Evolutionary conservation across 2,797 vertebrate genomes (phyloP).

Genomic region (Mastacembelus armatus): DNA sequence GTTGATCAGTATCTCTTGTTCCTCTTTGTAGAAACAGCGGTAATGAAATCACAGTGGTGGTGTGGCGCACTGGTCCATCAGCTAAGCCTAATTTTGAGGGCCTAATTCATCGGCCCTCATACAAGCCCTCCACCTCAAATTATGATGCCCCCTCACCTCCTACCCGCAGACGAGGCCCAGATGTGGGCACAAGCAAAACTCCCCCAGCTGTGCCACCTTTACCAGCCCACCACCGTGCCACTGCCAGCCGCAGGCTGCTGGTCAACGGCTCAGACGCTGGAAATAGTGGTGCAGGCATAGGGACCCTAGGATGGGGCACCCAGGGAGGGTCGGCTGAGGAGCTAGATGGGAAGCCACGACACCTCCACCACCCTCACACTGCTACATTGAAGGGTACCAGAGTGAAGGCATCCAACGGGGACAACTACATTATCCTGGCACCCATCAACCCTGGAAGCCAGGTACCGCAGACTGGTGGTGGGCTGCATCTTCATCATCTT

Average conservation of each 20-base stretch:
- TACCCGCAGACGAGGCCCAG: constrained; percentile 78
- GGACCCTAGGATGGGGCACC: constrained; percentile 70
- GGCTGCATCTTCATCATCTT: constrained; percentile 81
- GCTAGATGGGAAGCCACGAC: constrained; percentile 69
- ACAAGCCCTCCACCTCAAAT: constrained; percentile 84
- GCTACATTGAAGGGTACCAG: constrained; percentile 85
- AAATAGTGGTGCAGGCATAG: constrained; percentile 61
- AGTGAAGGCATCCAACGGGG: constrained; percentile 85
- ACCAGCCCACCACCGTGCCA: constrained; percentile 87
- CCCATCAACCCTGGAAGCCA: constrained; percentile 93
- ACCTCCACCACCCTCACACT: constrained; percentile 75
- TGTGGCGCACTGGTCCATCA: constrained; percentile 91
- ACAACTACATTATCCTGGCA: constrained; percentile 95
- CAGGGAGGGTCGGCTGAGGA: constrained; percentile 84
- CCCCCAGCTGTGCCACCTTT: constrained; percentile 77
- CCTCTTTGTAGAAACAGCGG: constrained; percentile 86
- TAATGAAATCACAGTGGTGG: constrained; percentile 91
- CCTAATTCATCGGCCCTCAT: constrained; percentile 88
- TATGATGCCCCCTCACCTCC: constrained; percentile 87
- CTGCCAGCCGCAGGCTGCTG: constrained; percentile 85
- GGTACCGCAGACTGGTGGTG: constrained; percentile 85
- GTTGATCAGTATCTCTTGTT: background rate
- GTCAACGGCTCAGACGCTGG: constrained; percentile 82
- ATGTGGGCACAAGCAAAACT: constrained; percentile 76
- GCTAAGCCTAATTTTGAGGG: constrained; percentile 88